Base-by-base conservation (phyloP, 2,888 invertebrate genomes). In the Lapara coniferarum region DNA sequence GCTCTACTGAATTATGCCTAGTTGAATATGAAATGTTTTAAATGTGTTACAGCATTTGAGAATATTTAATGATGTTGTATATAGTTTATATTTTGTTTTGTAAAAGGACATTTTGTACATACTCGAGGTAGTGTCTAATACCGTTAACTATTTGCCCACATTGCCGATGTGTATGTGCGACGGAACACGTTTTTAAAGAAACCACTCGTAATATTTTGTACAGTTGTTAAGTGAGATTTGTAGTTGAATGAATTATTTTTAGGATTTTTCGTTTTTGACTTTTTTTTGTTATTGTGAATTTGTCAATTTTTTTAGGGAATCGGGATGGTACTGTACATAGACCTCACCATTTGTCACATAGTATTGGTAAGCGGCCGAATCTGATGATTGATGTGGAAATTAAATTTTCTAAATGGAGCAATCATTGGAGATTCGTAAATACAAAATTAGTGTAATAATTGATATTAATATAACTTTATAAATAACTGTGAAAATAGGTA, bases 221-320 rank as follows among this genome's bases (percentile, higher is more conserved):
- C 92, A 93, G 92, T 92, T 92, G 91, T 93, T 92, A 86, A 88
- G 88, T 85, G 89, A 91, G 89, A 92, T 91, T 92, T 85, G 88
- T 91, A 92, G 88, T 88, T 90, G 89, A 92, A 91, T 89, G 87
- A 88, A 89, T 90, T 92, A 90, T 88, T 90, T 91, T 89, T 89
- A 92, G 87, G 87, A 83, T 87, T 89, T 88, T 90, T 90, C 84
- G 88, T 89, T 92, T 91, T 88, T 87, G 85, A 88, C 82, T 82
- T 85, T 87, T 87, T 89, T 93, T 95, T 95, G 93, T 95, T 95
- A 94, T 89, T 94, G 95, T 95, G 95, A 95, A 95, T 95, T 95
- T 95, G 95, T 95, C 95, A 95, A 95, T 95, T 95, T 95, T 85
- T 95, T 95, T 95, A 95, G 95, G 95, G 95, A 95, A 95, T 95